Evolutionary conservation across 1,140 invertebrate genomes (phyloP), one percentile per base, ranked within the genome.

Genomic region (Cydia strobilella): DNA sequence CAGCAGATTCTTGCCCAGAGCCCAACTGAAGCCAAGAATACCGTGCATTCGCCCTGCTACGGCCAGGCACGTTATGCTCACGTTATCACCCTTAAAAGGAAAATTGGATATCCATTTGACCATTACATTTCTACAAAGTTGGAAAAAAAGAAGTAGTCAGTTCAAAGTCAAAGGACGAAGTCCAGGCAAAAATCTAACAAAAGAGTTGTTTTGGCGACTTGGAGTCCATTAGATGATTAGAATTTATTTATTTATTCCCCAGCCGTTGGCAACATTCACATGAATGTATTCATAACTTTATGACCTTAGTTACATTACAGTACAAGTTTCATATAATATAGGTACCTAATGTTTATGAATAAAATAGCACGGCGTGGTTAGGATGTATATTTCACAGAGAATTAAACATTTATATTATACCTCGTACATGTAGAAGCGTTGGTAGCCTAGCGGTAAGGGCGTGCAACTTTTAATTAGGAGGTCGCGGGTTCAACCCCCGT

Each of bases 11-110:
- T 95, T 95, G 80, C 97, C 96, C 76, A 96, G 95, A 0, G 96
- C 96, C 96, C 96, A 97, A 79, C 96, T 96, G 80, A 96, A 97
- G 2, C 96, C 96, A n/a, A 96, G 90, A 45, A 94, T 94, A 0
- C 94, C 94, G 63, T 95, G 94, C 51, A 94, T 90, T n/a, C 91
- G 90, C 72, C 94, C 93, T 51, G 94, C 94, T 3, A 93, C 93
- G 9, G 94, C 95, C 20, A 96, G 86, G 80, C 95, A 96, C 10
- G 94, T 95, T 72, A 96, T 94, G 51, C 94, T 95, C 13, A 96
- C 93, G 74, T 95, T 95, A 72, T 95, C 94, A 2, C 94, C 94
- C 94, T 95, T 77, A 54, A 74, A 76, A 75, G n/a, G 77, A 75
- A 2, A 77, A 10, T 6, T 35, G 5, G 4, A 35, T 73, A 45